Percentiles rank a stretch among this genome's conserved stretches.
Evolutionary conservation across 2,797 vertebrate genomes (phyloP).

Genomic region (Thripadectes ignobilis): DNA sequence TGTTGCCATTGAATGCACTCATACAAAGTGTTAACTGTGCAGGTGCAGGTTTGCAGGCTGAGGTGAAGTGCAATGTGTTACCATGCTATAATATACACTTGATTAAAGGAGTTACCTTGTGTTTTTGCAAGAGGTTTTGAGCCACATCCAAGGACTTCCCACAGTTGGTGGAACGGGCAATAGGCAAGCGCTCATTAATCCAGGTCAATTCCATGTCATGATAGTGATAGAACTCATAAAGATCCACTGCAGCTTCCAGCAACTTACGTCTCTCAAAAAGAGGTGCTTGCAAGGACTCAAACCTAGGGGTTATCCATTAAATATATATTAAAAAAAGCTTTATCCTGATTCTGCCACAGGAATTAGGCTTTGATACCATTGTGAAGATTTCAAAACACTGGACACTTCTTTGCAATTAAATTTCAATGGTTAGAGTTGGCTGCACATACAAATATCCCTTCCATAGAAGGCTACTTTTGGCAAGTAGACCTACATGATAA

Average conservation of each 20-base stretch:
- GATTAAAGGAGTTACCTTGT: conserved; percentile 78
- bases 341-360: background rate
- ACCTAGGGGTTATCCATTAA: conserved; percentile 72
- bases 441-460: background rate
- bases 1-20: background rate
- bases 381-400: background rate
- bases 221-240: conserved; percentile 84
- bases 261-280: conserved; percentile 74
- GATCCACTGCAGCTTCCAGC: conserved; percentile 82
- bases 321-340: background rate
- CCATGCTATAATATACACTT: background rate
- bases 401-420: background rate
- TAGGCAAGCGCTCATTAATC: conserved; percentile 83
- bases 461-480: background rate
- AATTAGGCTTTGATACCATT: background rate
- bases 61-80: background rate
- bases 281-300: conserved; percentile 85
- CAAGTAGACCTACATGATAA: background rate
- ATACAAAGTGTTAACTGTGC: background rate
- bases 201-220: conserved; percentile 84
- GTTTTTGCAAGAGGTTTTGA: conserved; percentile 81
- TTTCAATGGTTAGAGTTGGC: background rate
- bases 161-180: conserved; percentile 67
- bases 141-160: conserved; percentile 78
- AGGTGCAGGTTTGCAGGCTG: background rate